Evolutionary conservation across 2,113 vertebrate genomes (phyloP).

Genomic region (Ceratotherium simum): DNA sequence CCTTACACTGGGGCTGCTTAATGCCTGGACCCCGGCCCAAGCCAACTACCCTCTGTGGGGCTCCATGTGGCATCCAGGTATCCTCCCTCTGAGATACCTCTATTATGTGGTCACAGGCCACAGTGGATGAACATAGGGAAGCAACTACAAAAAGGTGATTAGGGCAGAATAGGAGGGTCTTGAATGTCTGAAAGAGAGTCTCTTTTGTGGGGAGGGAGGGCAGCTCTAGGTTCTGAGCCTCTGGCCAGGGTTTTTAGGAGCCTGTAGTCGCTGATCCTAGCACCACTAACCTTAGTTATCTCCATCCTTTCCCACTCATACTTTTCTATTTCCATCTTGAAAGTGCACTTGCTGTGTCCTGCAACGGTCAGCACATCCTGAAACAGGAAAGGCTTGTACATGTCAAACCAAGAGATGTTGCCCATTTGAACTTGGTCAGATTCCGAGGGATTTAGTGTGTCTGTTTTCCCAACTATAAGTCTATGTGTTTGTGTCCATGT

Average conservation of each 20-base stretch:
- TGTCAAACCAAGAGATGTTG: background rate
- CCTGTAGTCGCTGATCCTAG: background rate
- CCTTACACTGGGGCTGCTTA: background rate
- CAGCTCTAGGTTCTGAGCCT: background rate
- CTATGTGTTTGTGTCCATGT: no score
- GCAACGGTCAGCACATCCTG: background rate
- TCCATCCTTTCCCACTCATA: background rate
- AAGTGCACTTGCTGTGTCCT: background rate
- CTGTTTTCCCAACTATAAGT: background rate
- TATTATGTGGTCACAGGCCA: background rate
- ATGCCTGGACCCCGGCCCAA: background rate
- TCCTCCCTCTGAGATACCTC: background rate
- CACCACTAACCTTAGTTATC: background rate
- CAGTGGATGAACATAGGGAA: background rate
- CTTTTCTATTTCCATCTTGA: background rate
- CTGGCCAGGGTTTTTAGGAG: background rate
- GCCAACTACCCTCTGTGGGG: no score
- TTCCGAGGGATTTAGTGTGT: no score
- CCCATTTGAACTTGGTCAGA: background rate
- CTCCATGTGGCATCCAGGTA: background rate
- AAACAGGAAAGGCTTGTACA: fast-evolving
- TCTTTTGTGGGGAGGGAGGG: background rate
- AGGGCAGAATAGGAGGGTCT: no score
- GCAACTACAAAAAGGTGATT: background rate
- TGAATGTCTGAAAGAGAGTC: background rate